These are phyloP conservation scores for Branchipolynoe longqiensis DNA, from an alignment of 2,888 invertebrate genomes.

Conservation along the genomic window DNA sequence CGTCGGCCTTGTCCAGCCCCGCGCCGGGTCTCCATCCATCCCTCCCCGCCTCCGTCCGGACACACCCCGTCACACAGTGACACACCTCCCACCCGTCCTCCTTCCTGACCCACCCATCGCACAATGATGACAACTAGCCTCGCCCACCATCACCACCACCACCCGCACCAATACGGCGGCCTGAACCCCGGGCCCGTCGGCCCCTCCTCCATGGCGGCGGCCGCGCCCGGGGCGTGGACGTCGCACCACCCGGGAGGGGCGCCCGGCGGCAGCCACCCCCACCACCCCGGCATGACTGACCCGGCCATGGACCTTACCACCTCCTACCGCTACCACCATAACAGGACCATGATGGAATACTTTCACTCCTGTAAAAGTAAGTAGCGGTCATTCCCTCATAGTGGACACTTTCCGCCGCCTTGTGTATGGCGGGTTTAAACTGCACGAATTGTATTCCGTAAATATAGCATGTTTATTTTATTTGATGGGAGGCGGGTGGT, in stretches of 20 bases:
- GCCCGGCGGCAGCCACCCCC: background rate
- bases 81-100: background rate
- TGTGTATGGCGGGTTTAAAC: too few species aligned
- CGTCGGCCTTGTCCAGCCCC: background rate
- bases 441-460: too few species aligned
- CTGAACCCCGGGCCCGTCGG: background rate
- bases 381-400: constrained; percentile 23
- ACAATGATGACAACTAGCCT: constrained; percentile 46
- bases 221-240: background rate
- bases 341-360: constrained; percentile 58
- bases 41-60: background rate
- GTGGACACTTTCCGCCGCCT: too few species aligned
- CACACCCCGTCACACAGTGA: background rate
- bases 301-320: constrained; percentile 57
- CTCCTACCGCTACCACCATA: constrained; percentile 51
- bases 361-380: constrained; percentile 60
- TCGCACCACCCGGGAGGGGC: background rate
- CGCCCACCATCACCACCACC: constrained; percentile 34
- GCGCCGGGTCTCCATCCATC: background rate
- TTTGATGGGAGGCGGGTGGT: too few species aligned
- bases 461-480: too few species aligned
- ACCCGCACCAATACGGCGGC: constrained; percentile 9
- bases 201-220: constrained; percentile 9
- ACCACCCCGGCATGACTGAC: constrained; percentile 42
- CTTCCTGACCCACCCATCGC: background rate